phyloP scores from a whole-genome alignment of 2,888 invertebrate species.

The Parnassius glacialis region DNA sequence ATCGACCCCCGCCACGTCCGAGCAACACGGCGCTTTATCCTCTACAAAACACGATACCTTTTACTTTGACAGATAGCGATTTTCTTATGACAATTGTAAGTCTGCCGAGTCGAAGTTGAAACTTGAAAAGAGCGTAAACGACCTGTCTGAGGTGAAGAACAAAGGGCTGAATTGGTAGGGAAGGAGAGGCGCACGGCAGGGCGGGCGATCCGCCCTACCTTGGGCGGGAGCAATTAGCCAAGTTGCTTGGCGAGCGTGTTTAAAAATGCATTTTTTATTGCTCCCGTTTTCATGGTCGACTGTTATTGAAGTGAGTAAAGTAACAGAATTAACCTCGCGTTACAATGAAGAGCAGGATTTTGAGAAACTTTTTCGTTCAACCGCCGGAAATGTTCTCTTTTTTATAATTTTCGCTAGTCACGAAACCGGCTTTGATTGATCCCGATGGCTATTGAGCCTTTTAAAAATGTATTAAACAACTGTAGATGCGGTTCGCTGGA shows the following conservation, averaged over 20 bases:
- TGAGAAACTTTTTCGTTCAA: constrained; percentile 7
- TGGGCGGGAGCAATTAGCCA: constrained; percentile 74
- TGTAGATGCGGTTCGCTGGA: too few species aligned
- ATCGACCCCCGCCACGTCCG: constrained; percentile 50
- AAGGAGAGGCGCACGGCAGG: constrained; percentile 44
- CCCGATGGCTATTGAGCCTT: not conserved
- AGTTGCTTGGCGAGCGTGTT: constrained; percentile 51
- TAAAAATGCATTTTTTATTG: constrained; percentile 64
- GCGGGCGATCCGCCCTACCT: constrained; percentile 64
- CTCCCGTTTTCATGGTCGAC: constrained; percentile 47
- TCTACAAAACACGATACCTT: constrained; percentile 48
- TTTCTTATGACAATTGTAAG: constrained; percentile 71
- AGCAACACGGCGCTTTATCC: constrained; percentile 39
- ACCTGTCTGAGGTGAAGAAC: constrained; percentile 52
- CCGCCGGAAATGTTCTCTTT: constrained; percentile 11
- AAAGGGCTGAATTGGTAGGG: constrained; percentile 55
- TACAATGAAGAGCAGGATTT: constrained; percentile 4
- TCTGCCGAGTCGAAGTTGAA: constrained; percentile 58
- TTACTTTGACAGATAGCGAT: constrained; percentile 49
- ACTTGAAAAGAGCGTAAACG: constrained; percentile 71
- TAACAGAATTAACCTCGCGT: constrained; percentile 23
- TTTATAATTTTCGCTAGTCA: constrained; percentile 13
- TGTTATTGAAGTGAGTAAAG: constrained; percentile 37
- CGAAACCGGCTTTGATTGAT: constrained; percentile 6
- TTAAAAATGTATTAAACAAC: not conserved